Conservation (phyloP, 2,113 vertebrate genomes). For the Nesogale talazaci region DNA sequence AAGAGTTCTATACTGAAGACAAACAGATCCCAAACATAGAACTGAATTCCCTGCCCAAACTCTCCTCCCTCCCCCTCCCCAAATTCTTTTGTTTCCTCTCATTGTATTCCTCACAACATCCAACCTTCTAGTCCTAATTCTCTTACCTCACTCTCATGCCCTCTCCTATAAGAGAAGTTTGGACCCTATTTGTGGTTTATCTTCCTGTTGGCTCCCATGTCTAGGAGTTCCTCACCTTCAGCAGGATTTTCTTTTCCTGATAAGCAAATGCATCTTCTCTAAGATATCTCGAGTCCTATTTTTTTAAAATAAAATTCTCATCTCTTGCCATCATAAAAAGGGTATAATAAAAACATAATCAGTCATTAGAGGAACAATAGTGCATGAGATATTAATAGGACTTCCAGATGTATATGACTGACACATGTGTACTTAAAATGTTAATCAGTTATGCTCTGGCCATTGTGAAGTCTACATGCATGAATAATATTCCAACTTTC, state of each 20-base stretch:
- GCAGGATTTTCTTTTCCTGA: not conserved
- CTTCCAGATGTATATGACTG: not conserved
- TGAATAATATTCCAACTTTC: not conserved
- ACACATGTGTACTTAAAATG: not conserved
- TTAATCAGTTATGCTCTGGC: not conserved
- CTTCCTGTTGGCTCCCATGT: not conserved
- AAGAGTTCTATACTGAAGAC: not conserved
- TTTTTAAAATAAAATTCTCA: slow-evolving; percentile 36
- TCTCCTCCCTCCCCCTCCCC: no score
- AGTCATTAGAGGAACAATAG: not conserved
- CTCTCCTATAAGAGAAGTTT: not conserved
- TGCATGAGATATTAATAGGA: not conserved
- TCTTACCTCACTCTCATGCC: not conserved
- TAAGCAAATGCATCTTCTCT: not conserved
- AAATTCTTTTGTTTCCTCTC: not conserved
- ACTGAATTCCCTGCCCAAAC: not conserved
- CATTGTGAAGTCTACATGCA: not conserved
- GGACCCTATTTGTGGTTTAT: not conserved
- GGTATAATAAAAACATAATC: not conserved
- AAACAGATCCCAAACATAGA: slow-evolving; percentile 1
- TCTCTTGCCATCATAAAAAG: not conserved
- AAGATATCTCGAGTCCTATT: not conserved
- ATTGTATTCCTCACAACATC: not conserved
- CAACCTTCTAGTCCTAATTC: not conserved
- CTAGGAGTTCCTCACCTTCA: not conserved